Evolutionary conservation across 2,113 vertebrate species (phyloP).

Genomic region (Dissostichus mawsoni): DNA sequence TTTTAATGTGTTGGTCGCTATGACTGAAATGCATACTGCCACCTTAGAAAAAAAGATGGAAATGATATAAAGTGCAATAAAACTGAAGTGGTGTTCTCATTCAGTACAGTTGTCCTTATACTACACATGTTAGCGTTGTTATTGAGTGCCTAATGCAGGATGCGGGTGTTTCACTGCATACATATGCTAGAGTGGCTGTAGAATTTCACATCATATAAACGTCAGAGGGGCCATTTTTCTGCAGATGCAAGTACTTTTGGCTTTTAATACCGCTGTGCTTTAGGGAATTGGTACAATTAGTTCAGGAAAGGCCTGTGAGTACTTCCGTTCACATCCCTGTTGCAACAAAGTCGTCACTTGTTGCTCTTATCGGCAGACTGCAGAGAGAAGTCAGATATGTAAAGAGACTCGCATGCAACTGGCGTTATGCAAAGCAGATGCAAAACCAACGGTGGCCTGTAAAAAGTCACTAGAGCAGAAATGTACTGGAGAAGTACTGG

Average conservation of each 20-base stretch:
- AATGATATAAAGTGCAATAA: background rate
- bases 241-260: constrained; percentile 2
- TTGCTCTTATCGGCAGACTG: constrained; percentile 32
- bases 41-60: background rate
- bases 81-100: background rate
- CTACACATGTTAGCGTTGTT: background rate
- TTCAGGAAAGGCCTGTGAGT: background rate
- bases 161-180: background rate
- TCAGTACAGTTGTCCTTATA: too few species aligned
- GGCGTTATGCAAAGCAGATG: constrained; percentile 57
- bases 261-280: background rate
- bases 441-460: constrained; percentile 41
- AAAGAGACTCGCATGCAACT: constrained; percentile 42
- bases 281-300: background rate
- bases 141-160: background rate
- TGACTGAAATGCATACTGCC: background rate
- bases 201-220: background rate
- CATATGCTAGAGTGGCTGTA: background rate
- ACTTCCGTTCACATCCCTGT: background rate
- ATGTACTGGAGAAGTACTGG: background rate
- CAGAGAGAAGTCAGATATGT: constrained; percentile 41
- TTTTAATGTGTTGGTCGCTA: constrained; percentile 4
- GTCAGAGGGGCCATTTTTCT: background rate
- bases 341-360: constrained; percentile 5
- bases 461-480: constrained; percentile 12